Base-by-base conservation (phyloP, 92 coral and sea anemone species). In the Chrysogorgia sp. region DNA sequence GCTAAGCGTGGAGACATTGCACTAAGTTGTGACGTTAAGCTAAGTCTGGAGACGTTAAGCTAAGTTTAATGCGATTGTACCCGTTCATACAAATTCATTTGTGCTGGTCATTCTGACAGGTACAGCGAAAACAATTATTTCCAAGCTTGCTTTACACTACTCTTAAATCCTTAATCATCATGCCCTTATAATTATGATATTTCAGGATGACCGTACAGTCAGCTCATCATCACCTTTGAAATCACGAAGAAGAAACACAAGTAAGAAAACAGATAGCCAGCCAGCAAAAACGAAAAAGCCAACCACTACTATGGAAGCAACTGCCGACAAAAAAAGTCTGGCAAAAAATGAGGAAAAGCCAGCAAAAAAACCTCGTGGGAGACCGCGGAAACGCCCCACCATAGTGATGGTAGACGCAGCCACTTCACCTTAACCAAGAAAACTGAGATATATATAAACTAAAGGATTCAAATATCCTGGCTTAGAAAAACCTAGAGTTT, bases 341-440 rank as follows among this genome's bases (percentile, higher is more conserved):
- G 30, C 31, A 1, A 32, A 29, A 22, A 63, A 64, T 26, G 49
- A 74, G 20, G 58, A 23, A 59, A 40, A 58, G 12, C 63, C 63
- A 10, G 65, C 66, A n/a, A 57, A 34, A 58, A 75, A 79, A 60
- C 56, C 55, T 31, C 13, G 67, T n/a, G 25, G 61, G 10, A 53
- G 67, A 37, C 71, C 65, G 47, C 70, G 56, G 29, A 71, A 40
- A 80, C 60, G 53, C 31, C 86, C 81, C 34, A n/a, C n/a, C n/a
- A n/a, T n/a, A n/a, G 58, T 60, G 14, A 21, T 60, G 40, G 87
- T 82, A 29, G 87, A 86, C 32, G 49, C 75, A 21, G 90, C 80
- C 0, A 82, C 86, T 45, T 82, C 87, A n/a, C 87, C 84, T 4
- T 86, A 66, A 81, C n/a, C 17, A 13, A 19, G 43, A 61, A 10